Evolutionary conservation across 2,888 invertebrate genomes (phyloP), one percentile per base, ranked within the genome.

Genomic region (Eudasyphora cyanicolor): DNA sequence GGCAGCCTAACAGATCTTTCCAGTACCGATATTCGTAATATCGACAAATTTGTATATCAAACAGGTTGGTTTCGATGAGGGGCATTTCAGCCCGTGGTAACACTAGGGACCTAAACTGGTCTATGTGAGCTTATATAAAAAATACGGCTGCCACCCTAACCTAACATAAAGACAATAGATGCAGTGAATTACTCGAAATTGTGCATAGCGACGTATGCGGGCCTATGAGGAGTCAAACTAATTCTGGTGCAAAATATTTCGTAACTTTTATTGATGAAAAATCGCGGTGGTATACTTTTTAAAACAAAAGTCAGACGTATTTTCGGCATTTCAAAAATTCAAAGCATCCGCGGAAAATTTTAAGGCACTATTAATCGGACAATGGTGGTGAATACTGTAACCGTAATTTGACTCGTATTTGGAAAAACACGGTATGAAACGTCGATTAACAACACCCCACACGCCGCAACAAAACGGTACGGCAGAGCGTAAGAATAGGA

Each of bases 391-490:
- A 86, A 67, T 85, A 86, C 71, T 86, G 85, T 45, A 85, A 84
- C 27, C 49, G 69, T 85, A 85, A 24, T 87, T 86, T n/a, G 79
- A 85, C 71, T 14, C 8, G 14, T 73, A 64, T 62, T 62, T 85
- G 29, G 49, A 84, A 70, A 38, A 84, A 24, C 49, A 79, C 24
- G 83, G 85, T 7, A 87, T 87, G 62, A 80, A 79, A 67, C 62
- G 85, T 24, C 79, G 85, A 4, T 77, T 86, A 29, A 80, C 85
- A 29, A 42, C 82, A 4, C 67, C 86, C 14, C 42, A 85, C 54
- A 86, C 85, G 17, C 86, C 86, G 8, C 84, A 86, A 54, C 86
- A 85, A 74, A 86, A 86, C 35, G 86, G 86, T n/a, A 70, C 85
- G 7, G 84, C 86, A 0, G 86, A 86, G 42, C 71, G 85, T 1